Evolutionary conservation across 2,888 invertebrate genomes (phyloP).

Genomic region (Phengaris alcon): DNA sequence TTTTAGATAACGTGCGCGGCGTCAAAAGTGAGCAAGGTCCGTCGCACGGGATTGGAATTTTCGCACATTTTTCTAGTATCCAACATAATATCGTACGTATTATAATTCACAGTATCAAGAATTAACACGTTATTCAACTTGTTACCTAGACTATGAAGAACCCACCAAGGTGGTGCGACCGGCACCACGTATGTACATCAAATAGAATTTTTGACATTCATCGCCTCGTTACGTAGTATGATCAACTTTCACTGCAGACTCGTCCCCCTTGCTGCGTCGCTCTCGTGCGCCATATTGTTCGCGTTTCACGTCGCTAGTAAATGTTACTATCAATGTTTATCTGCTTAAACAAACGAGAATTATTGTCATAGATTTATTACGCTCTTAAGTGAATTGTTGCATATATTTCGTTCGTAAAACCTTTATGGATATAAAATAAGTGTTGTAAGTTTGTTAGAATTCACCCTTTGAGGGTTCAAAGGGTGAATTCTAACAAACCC

Average conservation of each 20-base stretch:
- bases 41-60: too few relatives aligned
- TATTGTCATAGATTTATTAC: slow-evolving; percentile 21
- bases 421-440: background rate
- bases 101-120: too few relatives aligned
- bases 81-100: too few relatives aligned
- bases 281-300: slow-evolving; percentile 37
- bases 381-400: slow-evolving; percentile 19
- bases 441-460: too few relatives aligned
- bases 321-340: slow-evolving; percentile 23
- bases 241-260: slow-evolving; percentile 62
- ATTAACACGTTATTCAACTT: too few relatives aligned
- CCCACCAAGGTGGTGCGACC: slow-evolving; percentile 33
- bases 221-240: slow-evolving; percentile 40
- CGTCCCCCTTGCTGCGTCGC: slow-evolving; percentile 42
- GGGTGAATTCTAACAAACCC: too few relatives aligned
- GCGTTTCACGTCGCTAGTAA: slow-evolving; percentile 31
- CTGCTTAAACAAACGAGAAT: slow-evolving; percentile 23
- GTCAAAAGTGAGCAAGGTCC: too few relatives aligned
- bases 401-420: background rate
- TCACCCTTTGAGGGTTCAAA: too few relatives aligned
- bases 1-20: too few relatives aligned
- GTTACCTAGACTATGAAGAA: background rate
- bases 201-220: slow-evolving; percentile 42
- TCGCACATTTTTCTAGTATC: too few relatives aligned
- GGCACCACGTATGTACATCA: slow-evolving; percentile 47